These are phyloP conservation scores for Anorthoa munda DNA, from an alignment of 2,888 invertebrate species.

Conservation along the genomic window DNA sequence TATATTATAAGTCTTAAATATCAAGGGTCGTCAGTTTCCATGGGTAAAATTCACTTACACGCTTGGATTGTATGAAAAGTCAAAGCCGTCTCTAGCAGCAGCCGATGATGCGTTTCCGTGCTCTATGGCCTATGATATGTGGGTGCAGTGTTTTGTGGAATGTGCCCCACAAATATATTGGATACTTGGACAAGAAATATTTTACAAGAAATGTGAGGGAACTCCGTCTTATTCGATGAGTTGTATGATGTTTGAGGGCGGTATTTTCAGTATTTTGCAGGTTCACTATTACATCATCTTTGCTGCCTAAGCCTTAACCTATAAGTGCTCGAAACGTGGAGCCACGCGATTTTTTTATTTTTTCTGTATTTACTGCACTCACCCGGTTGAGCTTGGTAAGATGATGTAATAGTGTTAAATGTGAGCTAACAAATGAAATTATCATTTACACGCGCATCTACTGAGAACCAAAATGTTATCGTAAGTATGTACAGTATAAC, in stretches of 20 bases:
- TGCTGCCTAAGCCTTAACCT: too few relatives aligned
- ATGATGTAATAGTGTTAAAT: background rate
- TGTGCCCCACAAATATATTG: constrained; percentile 22
- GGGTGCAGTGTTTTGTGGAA: constrained; percentile 27
- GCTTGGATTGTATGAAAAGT: background rate
- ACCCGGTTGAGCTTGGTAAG: background rate
- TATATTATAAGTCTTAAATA: too few relatives aligned
- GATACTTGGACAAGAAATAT: constrained; percentile 35
- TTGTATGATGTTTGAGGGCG: background rate
- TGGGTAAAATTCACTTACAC: background rate
- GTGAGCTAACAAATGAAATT: background rate
- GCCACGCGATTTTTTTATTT: too few relatives aligned
- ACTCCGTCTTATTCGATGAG: background rate
- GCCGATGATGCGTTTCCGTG: background rate
- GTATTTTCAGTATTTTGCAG: background rate
- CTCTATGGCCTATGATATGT: constrained; percentile 42
- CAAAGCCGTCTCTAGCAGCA: background rate
- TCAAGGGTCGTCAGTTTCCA: background rate
- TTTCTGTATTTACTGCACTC: too few relatives aligned
- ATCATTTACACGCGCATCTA: background rate
- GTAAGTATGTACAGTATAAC: too few relatives aligned
- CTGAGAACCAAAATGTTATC: background rate
- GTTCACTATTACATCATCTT: too few relatives aligned
- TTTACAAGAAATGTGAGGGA: constrained; percentile 21
- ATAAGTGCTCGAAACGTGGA: too few relatives aligned